Conservation (phyloP, 1,140 invertebrate genomes). For the Neodiprion pinetum region DNA sequence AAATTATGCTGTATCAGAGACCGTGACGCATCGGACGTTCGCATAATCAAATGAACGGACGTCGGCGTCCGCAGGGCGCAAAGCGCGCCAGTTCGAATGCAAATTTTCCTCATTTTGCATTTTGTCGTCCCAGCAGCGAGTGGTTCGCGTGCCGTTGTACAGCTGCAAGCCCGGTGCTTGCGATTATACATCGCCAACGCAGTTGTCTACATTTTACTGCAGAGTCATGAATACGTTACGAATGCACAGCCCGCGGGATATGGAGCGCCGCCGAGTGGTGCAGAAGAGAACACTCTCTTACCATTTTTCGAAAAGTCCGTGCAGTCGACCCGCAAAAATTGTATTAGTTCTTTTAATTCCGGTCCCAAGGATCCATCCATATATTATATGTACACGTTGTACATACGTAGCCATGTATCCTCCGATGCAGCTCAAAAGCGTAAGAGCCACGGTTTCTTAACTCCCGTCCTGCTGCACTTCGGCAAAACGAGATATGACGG, state of each 20-base stretch:
- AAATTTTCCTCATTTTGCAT: conserved; percentile 45
- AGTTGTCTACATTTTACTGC: conserved; percentile 14
- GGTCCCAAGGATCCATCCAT: too few relatives aligned
- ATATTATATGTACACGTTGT: too few relatives aligned
- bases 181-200: conserved; percentile 9
- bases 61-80: conserved; percentile 7
- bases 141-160: conserved; percentile 22
- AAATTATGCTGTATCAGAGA: conserved; percentile 44
- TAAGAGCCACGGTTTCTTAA: too few relatives aligned
- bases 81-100: conserved; percentile 38
- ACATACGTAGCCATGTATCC: too few relatives aligned
- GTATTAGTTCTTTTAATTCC: too few relatives aligned
- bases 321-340: background rate
- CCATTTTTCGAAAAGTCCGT: background rate
- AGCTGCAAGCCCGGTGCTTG: conserved; percentile 8
- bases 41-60: conserved; percentile 41
- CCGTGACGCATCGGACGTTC: conserved; percentile 37
- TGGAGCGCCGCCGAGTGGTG: background rate
- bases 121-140: conserved; percentile 42
- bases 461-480: too few relatives aligned
- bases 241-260: background rate
- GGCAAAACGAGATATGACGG: too few relatives aligned
- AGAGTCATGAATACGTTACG: conserved; percentile 12
- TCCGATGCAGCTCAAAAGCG: too few relatives aligned
- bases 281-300: background rate